Evolutionary conservation across 2,113 vertebrate genomes (phyloP).

Genomic region (Passer domesticus): DNA sequence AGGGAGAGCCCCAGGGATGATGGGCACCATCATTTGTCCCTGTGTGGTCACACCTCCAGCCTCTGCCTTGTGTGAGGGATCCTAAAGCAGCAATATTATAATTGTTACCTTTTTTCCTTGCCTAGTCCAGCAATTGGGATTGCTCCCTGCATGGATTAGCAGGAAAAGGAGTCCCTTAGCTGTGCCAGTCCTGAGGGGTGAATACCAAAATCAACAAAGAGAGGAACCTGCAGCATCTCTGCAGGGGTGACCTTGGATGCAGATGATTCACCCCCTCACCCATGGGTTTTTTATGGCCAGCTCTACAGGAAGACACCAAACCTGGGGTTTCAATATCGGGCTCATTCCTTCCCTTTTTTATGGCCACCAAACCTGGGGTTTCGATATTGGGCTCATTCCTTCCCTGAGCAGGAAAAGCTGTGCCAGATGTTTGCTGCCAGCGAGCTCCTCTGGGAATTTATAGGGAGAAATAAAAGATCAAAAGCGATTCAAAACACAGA

Average conservation of each 20-base stretch:
- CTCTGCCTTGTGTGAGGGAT: not conserved
- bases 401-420: not conserved
- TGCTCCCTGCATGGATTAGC: not conserved
- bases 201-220: not conserved
- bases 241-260: not conserved
- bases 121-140: not conserved
- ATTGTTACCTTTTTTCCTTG: not conserved
- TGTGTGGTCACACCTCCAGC: not conserved
- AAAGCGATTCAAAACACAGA: constrained; percentile 28
- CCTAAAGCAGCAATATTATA: not conserved
- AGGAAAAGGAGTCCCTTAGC: not conserved
- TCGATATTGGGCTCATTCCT: not conserved
- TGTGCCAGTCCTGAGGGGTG: not conserved
- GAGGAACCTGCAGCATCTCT: not conserved
- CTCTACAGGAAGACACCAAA: too few species aligned
- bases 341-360: too few species aligned
- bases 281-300: not conserved
- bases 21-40: not conserved
- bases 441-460: not conserved
- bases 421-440: constrained; percentile 51
- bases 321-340: too few species aligned
- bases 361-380: not conserved
- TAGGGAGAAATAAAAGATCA: constrained; percentile 52
- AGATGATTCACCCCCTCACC: not conserved
- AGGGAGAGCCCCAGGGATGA: not conserved